These are phyloP conservation scores for Lasiommata megera DNA, from an alignment of 2,888 invertebrate genomes.

Conservation along the genomic window DNA sequence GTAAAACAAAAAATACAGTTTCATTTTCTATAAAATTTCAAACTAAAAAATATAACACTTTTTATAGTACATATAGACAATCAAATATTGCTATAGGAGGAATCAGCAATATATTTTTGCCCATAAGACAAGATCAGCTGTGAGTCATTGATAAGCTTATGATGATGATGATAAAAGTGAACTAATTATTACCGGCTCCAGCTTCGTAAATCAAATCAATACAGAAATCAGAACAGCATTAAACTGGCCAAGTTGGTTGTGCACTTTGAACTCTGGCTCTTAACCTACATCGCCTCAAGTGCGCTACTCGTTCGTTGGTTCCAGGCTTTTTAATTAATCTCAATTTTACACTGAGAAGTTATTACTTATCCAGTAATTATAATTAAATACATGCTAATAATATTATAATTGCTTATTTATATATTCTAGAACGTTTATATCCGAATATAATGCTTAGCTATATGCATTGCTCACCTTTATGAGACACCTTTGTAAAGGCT, in stretches of 20 bases:
- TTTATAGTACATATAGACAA: too few species aligned
- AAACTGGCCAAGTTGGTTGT: conserved; percentile 16
- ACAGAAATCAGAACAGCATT: not conserved
- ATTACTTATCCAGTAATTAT: not conserved
- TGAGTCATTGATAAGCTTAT: too few species aligned
- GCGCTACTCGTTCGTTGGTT: conserved; percentile 18
- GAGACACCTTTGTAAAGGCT: too few species aligned
- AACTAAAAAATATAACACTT: too few species aligned
- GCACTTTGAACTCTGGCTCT: conserved; percentile 21
- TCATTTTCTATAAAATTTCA: too few species aligned
- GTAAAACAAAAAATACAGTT: too few species aligned
- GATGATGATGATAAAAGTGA: too few species aligned
- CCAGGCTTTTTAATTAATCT: conserved; percentile 23
- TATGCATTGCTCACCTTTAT: too few species aligned
- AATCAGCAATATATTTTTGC: too few species aligned
- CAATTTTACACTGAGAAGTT: conserved; percentile 19
- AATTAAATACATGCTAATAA: not conserved
- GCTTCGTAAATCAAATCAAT: not conserved
- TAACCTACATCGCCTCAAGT: conserved; percentile 21
- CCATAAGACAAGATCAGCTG: too few species aligned
- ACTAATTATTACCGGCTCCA: not conserved
- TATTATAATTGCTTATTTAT: not conserved
- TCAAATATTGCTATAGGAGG: too few species aligned
- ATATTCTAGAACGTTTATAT: not conserved
- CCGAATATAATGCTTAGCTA: too few species aligned